These are phyloP conservation scores for Isichthys henryi DNA, from an alignment of 2,113 vertebrate species.

Conservation along the genomic window DNA sequence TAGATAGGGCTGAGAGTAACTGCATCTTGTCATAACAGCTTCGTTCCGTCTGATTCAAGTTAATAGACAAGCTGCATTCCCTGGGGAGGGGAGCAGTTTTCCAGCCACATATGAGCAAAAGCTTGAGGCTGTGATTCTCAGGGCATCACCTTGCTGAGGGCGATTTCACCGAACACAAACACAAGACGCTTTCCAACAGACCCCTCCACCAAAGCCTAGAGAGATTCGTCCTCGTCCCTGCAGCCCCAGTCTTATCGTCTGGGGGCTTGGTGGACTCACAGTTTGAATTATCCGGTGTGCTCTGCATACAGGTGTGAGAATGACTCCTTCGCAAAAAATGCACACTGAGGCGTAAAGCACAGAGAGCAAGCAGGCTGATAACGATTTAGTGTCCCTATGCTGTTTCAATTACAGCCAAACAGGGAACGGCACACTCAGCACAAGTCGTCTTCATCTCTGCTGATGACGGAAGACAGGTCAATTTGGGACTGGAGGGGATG, in stretches of 20 bases:
- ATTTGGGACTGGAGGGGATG: neutral
- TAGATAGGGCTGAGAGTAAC: neutral
- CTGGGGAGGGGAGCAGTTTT: neutral
- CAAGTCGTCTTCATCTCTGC: neutral
- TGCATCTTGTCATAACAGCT: neutral
- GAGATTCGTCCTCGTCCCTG: neutral
- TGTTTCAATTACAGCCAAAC: neutral
- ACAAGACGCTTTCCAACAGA: neutral
- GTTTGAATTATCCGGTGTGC: neutral
- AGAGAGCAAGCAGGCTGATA: neutral
- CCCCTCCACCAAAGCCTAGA: neutral
- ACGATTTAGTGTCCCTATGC: neutral
- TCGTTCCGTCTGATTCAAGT: neutral
- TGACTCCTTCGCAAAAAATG: neutral
- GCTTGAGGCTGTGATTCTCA: neutral
- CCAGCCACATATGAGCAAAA: neutral
- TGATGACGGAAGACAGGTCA: neutral
- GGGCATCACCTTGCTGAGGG: neutral
- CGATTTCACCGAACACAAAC: neutral
- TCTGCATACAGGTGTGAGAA: neutral
- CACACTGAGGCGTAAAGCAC: neutral
- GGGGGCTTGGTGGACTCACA: too few relatives aligned
- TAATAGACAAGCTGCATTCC: neutral
- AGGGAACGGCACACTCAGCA: neutral
- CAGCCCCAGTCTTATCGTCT: neutral